phyloP scores from a whole-genome alignment of 2,113 vertebrate genomes.

The Brachyhypopomus gauderio region DNA sequence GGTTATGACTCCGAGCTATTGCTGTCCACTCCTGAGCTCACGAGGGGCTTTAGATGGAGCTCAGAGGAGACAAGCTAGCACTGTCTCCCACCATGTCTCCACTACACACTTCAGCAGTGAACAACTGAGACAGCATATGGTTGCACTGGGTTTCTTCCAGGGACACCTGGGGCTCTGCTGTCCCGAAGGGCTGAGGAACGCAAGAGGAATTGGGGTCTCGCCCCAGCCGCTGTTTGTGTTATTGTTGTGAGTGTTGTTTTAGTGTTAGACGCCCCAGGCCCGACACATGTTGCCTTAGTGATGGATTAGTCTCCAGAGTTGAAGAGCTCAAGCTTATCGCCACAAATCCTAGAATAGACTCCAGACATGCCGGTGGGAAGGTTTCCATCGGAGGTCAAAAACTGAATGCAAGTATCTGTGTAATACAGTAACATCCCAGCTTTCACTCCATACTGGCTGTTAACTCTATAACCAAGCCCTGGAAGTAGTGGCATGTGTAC shows the following conservation, averaged over 20 bases:
- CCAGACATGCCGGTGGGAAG: conserved; percentile 26
- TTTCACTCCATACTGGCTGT: too few relatives aligned
- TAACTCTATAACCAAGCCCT: too few relatives aligned
- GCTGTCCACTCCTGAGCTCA: not conserved
- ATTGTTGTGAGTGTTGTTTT: conserved; percentile 52
- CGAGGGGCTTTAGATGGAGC: not conserved
- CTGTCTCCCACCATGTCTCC: too few relatives aligned
- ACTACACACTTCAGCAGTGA: not conserved
- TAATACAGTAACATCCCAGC: too few relatives aligned
- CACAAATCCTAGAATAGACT: conserved; percentile 35
- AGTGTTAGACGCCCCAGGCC: conserved; percentile 43
- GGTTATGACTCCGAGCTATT: not conserved
- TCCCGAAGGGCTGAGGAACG: conserved; percentile 29
- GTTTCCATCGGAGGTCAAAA: conserved; percentile 23
- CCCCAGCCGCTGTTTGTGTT: conserved; percentile 47
- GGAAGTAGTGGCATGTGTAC: too few relatives aligned
- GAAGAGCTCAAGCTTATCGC: conserved; percentile 33
- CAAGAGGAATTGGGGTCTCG: conserved; percentile 26
- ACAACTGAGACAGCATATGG: not conserved
- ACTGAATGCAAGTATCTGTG: conserved; percentile 16
- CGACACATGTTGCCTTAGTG: conserved; percentile 43
- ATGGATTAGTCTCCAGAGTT: conserved; percentile 36
- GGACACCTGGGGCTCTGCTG: not conserved
- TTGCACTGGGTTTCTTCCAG: not conserved
- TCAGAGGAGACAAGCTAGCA: not conserved